Evolutionary conservation across 1,140 invertebrate species (phyloP).

Genomic region (Cyphomyrmex costatus): DNA sequence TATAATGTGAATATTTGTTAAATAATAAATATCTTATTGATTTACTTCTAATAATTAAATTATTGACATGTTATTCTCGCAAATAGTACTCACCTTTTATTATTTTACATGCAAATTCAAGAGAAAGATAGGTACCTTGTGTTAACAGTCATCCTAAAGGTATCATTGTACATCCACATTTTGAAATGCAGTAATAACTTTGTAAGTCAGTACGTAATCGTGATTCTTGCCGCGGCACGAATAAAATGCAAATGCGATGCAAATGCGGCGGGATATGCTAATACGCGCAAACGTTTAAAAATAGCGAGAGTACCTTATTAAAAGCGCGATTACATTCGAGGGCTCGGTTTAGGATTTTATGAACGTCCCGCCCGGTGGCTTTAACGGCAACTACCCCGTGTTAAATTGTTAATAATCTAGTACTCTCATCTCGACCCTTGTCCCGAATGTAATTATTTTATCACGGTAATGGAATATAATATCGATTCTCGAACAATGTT

Average conservation of each 20-base stretch:
- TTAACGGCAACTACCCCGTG: constrained; percentile 19
- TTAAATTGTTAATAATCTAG: constrained; percentile 59
- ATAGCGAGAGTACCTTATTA: constrained; percentile 69
- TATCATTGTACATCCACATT: constrained; percentile 44
- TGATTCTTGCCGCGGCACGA: constrained; percentile 50
- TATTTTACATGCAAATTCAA: background rate
- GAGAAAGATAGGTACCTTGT: background rate
- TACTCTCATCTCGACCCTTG: constrained; percentile 26
- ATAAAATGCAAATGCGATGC: constrained; percentile 75
- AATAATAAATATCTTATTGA: constrained; percentile 9
- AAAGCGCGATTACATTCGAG: constrained; percentile 65
- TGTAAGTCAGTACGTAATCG: constrained; percentile 63
- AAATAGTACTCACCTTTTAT: background rate
- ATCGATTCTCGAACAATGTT: constrained; percentile 27
- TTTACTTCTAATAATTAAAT: background rate
- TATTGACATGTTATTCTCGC: background rate
- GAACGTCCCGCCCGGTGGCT: constrained; percentile 23
- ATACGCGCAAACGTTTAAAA: constrained; percentile 73
- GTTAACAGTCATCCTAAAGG: constrained; percentile 21
- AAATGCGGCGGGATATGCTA: constrained; percentile 71
- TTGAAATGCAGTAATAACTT: constrained; percentile 71
- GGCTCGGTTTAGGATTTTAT: constrained; percentile 49
- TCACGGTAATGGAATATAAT: constrained; percentile 25
- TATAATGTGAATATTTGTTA: background rate
- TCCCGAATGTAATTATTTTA: constrained; percentile 54